These are phyloP conservation scores for Papilio aristodemus DNA, from an alignment of 1,140 invertebrate species.

Conservation along the genomic window DNA sequence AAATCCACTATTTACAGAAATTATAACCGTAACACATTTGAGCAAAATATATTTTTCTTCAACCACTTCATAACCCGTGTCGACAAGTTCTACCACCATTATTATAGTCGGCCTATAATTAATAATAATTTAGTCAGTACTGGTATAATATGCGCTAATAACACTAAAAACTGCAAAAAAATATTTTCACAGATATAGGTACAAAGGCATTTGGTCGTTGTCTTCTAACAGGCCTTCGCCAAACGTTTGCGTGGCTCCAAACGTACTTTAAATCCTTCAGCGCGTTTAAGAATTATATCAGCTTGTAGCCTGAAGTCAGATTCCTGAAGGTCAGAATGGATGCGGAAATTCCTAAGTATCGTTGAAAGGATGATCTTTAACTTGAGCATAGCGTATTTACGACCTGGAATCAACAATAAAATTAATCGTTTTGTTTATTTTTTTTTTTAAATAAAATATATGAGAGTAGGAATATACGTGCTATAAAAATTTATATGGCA, in stretches of 20 bases:
- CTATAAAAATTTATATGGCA: too few species aligned
- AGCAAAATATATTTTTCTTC: slow-evolving; percentile 45
- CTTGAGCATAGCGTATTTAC: slow-evolving; percentile 94
- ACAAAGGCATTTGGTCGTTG: slow-evolving; percentile 38
- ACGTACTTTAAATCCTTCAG: slow-evolving; percentile 88
- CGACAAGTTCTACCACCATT: slow-evolving; percentile 58
- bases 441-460: too few species aligned
- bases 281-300: slow-evolving; percentile 92
- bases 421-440: background rate
- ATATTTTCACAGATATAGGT: slow-evolving; percentile 39
- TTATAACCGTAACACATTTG: slow-evolving; percentile 45
- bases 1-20: slow-evolving; percentile 63
- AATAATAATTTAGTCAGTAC: slow-evolving; percentile 70
- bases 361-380: slow-evolving; percentile 93
- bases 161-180: slow-evolving; percentile 47
- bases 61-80: slow-evolving; percentile 49
- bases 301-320: slow-evolving; percentile 89
- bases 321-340: slow-evolving; percentile 86
- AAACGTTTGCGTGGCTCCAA: slow-evolving; percentile 83
- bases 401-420: slow-evolving; percentile 80
- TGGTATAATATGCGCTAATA: slow-evolving; percentile 56
- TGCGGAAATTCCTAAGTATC: slow-evolving; percentile 91
- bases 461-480: too few species aligned
- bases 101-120: slow-evolving; percentile 50
- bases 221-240: slow-evolving; percentile 56